Evolutionary conservation across 2,888 invertebrate species (phyloP).

Genomic region (Dryocosmus kuriphilus): DNA sequence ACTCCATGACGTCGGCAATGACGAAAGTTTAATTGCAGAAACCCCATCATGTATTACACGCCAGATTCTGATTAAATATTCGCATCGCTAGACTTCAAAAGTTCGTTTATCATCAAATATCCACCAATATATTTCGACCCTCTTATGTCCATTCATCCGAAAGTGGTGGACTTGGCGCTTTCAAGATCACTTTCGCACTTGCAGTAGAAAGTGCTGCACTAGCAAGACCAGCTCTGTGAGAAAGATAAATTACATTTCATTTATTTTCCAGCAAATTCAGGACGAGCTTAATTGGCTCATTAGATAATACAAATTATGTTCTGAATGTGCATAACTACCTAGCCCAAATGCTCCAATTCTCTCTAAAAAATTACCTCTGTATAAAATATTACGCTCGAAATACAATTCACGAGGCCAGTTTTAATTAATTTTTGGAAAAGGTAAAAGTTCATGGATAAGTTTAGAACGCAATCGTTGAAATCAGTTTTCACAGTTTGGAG

Average conservation of each 20-base stretch:
- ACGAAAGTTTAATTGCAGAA: conserved; percentile 26
- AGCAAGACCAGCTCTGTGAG: not conserved
- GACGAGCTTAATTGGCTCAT: conserved; percentile 12
- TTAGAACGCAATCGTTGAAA: not conserved
- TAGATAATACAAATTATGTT: conserved; percentile 16
- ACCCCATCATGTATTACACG: conserved; percentile 22
- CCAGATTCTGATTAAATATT: conserved; percentile 31
- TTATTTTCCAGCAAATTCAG: not conserved
- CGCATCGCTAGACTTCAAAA: conserved; percentile 19
- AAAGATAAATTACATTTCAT: not conserved
- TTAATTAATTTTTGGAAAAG: not conserved
- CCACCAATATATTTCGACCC: not conserved
- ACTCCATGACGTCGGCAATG: not conserved
- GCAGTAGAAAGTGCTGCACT: not conserved
- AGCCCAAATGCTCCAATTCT: not conserved
- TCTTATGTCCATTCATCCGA: not conserved
- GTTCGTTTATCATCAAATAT: not conserved
- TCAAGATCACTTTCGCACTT: not conserved
- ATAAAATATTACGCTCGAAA: not conserved
- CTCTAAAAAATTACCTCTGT: conserved; percentile 1
- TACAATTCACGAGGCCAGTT: not conserved
- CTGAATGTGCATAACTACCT: not conserved
- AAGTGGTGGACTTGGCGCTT: not conserved
- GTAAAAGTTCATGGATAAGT: not conserved
- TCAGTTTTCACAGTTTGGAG: not conserved